Conservation (phyloP, 2,797 vertebrate species). For the Sorex maritimensis region DNA sequence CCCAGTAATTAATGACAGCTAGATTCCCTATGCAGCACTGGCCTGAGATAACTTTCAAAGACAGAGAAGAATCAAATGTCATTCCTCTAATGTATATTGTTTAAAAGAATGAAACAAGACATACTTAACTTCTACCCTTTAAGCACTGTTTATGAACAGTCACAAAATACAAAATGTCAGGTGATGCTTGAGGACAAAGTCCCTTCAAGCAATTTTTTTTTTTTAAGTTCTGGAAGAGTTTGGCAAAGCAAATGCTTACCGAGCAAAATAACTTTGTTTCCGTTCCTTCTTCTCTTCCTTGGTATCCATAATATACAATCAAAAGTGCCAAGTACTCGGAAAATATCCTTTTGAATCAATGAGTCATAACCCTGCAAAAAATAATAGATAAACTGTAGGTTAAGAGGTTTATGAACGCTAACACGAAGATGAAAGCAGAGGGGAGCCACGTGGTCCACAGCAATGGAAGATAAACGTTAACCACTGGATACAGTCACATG, state of each 20-base stretch:
- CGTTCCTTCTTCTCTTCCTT: slow-evolving; percentile 93
- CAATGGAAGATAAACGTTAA: slow-evolving; percentile 85
- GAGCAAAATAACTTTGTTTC: slow-evolving; percentile 93
- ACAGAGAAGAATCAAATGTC: slow-evolving; percentile 10
- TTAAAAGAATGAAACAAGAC: slow-evolving; percentile 51
- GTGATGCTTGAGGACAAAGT: slow-evolving; percentile 59
- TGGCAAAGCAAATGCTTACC: slow-evolving; percentile 88
- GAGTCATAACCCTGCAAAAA: slow-evolving; percentile 87
- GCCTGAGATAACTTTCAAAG: not conserved
- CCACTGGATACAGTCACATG: slow-evolving; percentile 58
- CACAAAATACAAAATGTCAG: slow-evolving; percentile 58
- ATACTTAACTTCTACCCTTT: slow-evolving; percentile 15
- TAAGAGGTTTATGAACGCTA: slow-evolving; percentile 72
- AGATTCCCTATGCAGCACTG: not conserved
- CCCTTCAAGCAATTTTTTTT: not conserved
- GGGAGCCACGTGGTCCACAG: not conserved
- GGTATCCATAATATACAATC: slow-evolving; percentile 90
- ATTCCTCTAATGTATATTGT: not conserved
- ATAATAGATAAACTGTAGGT: slow-evolving; percentile 64
- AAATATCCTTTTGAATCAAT: slow-evolving; percentile 77
- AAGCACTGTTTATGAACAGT: slow-evolving; percentile 65
- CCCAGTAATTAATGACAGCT: not conserved
- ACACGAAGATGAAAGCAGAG: slow-evolving; percentile 67
- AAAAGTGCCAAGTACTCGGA: slow-evolving; percentile 76
- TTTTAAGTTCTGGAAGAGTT: slow-evolving; percentile 64